These are phyloP conservation scores for Spinus pinus DNA, from an alignment of 2,797 vertebrate genomes.

Conservation along the genomic window DNA sequence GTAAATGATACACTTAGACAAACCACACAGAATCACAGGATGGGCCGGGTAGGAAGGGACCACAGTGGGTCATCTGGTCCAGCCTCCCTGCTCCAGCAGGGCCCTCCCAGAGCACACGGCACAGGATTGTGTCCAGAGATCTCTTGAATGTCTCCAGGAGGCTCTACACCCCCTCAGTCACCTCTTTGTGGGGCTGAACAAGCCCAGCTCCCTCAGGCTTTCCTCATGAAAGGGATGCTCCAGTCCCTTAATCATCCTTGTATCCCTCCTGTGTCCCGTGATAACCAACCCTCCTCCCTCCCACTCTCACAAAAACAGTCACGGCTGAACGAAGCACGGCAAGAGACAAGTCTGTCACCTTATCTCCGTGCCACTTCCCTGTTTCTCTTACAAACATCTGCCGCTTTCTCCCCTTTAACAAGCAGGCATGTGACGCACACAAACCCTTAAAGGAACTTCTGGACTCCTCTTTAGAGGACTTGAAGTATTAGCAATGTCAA, in stretches of 20 bases:
- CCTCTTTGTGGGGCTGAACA: background rate
- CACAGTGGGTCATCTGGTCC: background rate
- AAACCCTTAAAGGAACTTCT: background rate
- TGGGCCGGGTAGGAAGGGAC: background rate
- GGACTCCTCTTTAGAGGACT: background rate
- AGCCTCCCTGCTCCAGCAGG: background rate
- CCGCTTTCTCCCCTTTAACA: background rate
- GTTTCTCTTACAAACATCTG: background rate
- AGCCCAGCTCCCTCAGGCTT: background rate
- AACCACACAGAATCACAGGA: background rate
- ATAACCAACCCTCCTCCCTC: background rate
- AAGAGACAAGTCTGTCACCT: background rate
- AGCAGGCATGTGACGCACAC: background rate
- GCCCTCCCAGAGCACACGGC: fast-evolving
- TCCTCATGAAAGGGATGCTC: background rate
- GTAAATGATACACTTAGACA: background rate
- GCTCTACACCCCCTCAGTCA: background rate
- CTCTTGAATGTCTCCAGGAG: background rate
- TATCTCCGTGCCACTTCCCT: background rate
- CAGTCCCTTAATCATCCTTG: background rate
- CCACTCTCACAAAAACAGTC: background rate
- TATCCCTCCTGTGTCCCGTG: background rate
- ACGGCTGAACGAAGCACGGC: background rate
- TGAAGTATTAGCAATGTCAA: background rate
- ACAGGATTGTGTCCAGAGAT: background rate